Evolutionary conservation across 2,888 invertebrate genomes (phyloP), one percentile per base, ranked within the genome.

Genomic region (Steromphala cineraria): DNA sequence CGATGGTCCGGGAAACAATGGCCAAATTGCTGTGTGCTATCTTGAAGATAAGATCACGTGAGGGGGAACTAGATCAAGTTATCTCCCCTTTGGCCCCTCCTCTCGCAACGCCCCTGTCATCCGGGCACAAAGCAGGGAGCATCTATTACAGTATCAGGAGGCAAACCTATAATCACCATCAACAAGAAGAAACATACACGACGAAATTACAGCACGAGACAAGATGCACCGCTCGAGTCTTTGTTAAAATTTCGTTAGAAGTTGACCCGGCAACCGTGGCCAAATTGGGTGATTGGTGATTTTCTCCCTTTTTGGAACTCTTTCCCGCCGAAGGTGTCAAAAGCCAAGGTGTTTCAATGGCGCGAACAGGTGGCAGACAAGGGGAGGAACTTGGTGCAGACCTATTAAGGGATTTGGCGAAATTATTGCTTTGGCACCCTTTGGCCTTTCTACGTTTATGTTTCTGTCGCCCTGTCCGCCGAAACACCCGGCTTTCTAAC

Each of bases 401-500:
- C 15, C 71, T 36, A 71, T 71, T 71, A 71, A 36, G 28, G 71
- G 71, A 71, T 71, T 71, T 36, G 40, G 71, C 31, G 36, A 71
- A 71, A 71, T 71, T 71, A 71, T 71, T 71, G 71, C 71, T n/a
- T 40, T 17, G 71, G 71, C 71, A 36, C 71, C 71, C 71, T 71
- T 40, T 71, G 71, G 36, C 71, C 71, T 40, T 31, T 40, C 71
- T 40, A 7, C 36, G 36, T 71, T 36, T 19, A 71, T 8, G 46
- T 46, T 46, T 19, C 71, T 19, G 28, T 36, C 71, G 71, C 36
- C 31, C 19, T 31, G 15, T 36, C 71, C 40, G 36, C 36, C 71
- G 36, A 71, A 71, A 71, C 71, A 71, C 71, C 71, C 71, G 71
- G 17, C 36, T 36, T 36, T 24, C 36, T 36, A 36, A 19, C 40